Evolutionary conservation across 2,888 invertebrate genomes (phyloP).

Genomic region (Cosmopolites sordidus): DNA sequence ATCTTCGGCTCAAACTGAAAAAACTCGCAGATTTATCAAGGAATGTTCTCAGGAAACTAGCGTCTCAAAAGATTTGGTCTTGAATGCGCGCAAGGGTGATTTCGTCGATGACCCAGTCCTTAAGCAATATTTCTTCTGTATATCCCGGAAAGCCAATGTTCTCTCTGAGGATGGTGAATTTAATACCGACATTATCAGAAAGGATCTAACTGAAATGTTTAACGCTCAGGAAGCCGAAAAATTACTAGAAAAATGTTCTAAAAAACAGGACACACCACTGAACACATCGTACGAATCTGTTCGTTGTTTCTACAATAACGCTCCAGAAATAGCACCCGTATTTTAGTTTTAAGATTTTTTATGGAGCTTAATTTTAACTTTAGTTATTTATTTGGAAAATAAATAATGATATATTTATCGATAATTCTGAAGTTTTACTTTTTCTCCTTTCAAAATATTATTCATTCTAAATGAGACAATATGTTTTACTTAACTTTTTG

Average conservation of each 20-base stretch:
- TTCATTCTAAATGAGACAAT: no score
- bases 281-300: constrained; percentile 17
- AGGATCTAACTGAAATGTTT: constrained; percentile 17
- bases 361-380: no score
- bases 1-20: constrained; percentile 28
- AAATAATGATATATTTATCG: no score
- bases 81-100: constrained; percentile 25
- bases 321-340: constrained; percentile 1
- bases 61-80: constrained; percentile 23
- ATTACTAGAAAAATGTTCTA: constrained; percentile 20
- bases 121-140: constrained; percentile 28
- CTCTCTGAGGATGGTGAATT: constrained; percentile 30
- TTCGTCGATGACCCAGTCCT: constrained; percentile 28
- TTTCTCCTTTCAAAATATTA: no score
- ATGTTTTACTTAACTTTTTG: no score
- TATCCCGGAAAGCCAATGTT: constrained; percentile 29
- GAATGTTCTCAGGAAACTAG: constrained; percentile 28
- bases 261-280: constrained; percentile 12
- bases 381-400: no score
- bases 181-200: constrained; percentile 27
- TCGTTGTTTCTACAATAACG: constrained; percentile 20
- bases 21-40: constrained; percentile 21
- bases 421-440: no score
- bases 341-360: not conserved
- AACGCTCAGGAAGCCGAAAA: constrained; percentile 6